A percentile compares a stretch with the other conserved stretches of the same genome.
Evolutionary conservation across 2,113 vertebrate species (phyloP).

Genomic region (Anarhynchus alexandrinus): DNA sequence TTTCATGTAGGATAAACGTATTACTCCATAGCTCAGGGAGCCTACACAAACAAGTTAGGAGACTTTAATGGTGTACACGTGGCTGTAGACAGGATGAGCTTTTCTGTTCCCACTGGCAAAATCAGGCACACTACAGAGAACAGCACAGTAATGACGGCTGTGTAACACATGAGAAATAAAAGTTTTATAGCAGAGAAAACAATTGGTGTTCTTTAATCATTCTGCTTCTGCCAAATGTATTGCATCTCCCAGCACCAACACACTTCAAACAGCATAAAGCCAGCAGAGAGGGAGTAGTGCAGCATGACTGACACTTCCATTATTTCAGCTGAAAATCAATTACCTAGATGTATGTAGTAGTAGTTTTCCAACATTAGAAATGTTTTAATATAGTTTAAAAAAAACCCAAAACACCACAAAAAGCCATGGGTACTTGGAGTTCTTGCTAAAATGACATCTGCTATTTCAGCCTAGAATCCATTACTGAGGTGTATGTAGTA

Average conservation of each 20-base stretch:
- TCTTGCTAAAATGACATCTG: too few species aligned
- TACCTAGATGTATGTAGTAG: background rate
- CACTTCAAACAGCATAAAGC: background rate
- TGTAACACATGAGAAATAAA: background rate
- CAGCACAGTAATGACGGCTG: background rate
- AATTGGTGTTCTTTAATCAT: background rate
- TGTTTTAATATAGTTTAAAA: too few species aligned
- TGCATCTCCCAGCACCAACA: background rate
- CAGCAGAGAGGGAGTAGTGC: background rate
- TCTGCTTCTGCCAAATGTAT: background rate
- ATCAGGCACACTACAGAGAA: background rate
- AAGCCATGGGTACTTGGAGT: too few species aligned
- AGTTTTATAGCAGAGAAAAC: background rate
- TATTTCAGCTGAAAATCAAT: background rate
- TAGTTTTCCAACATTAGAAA: background rate
- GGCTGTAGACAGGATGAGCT: background rate
- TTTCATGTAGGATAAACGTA: background rate
- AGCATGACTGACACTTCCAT: background rate
- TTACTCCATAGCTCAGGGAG: background rate
- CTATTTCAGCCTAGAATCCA: background rate
- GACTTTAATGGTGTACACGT: background rate
- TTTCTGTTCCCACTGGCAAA: background rate
- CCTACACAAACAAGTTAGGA: background rate
- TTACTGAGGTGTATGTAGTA: background rate
- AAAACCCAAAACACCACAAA: too few species aligned